Conservation (phyloP, 2,113 vertebrate genomes). For the Ictidomys tridecemlineatus region DNA sequence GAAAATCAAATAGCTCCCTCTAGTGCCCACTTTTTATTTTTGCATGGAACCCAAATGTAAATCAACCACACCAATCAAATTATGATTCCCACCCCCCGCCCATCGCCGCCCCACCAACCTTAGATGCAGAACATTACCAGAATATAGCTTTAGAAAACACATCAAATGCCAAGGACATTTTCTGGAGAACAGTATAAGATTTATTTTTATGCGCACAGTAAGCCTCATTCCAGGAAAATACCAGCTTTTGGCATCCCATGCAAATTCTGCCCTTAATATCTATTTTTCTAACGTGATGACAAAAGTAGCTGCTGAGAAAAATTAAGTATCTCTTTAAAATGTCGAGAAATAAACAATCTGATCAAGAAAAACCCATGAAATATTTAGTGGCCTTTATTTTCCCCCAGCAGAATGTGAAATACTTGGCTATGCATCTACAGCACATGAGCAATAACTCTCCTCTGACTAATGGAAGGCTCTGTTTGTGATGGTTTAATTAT, state of each 20-base stretch:
- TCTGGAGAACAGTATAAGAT: conserved; percentile 62
- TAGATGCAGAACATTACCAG: conserved; percentile 60
- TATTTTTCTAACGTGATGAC: conserved; percentile 54
- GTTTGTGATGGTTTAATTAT: conserved; percentile 78
- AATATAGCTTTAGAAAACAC: conserved; percentile 69
- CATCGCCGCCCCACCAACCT: neutral
- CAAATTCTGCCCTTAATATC: conserved; percentile 79
- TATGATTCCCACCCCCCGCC: neutral
- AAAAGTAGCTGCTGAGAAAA: conserved; percentile 68
- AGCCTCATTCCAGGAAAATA: conserved; percentile 63
- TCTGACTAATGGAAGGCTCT: conserved; percentile 68
- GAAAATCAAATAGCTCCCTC: conserved; percentile 75
- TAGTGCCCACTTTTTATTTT: conserved; percentile 56
- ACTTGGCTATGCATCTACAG: neutral
- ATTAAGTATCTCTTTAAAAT: conserved; percentile 75
- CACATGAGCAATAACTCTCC: conserved; percentile 33
- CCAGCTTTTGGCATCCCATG: conserved; percentile 63
- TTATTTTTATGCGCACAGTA: conserved; percentile 74
- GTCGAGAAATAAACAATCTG: conserved; percentile 73
- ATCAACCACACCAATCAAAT: conserved; percentile 62
- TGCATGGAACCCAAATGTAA: neutral
- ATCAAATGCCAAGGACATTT: conserved; percentile 74
- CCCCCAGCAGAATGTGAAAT: conserved; percentile 60
- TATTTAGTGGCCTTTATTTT: conserved; percentile 68
- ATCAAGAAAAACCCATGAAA: conserved; percentile 68